Evolutionary conservation across 2,888 invertebrate species (phyloP).

Genomic region (Nematopogon swammerdamellus): DNA sequence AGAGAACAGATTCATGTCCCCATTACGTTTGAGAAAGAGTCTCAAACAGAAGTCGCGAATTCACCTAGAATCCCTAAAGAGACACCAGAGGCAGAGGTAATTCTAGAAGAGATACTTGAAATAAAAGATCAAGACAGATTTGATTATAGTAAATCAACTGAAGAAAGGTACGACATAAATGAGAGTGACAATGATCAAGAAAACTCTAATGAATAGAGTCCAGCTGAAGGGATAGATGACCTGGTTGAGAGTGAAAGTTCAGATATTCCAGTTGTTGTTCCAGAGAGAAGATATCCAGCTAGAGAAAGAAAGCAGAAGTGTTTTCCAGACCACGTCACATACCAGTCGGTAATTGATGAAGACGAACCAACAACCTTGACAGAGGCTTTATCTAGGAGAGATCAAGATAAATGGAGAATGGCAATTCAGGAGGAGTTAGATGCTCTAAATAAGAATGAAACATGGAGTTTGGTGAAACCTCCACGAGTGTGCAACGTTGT

Average conservation of each 20-base stretch:
- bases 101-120: neutral
- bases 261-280: neutral
- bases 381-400: no score
- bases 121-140: neutral
- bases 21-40: neutral
- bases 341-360: constrained; percentile 29
- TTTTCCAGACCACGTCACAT: neutral
- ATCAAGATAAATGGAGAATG: no score
- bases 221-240: neutral
- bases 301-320: neutral
- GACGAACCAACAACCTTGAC: constrained; percentile 16
- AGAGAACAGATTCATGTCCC: neutral
- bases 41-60: no score
- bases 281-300: neutral
- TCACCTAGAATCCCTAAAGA: no score
- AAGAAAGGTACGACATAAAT: neutral
- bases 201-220: neutral
- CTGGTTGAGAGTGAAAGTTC: neutral
- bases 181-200: neutral
- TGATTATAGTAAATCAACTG: neutral
- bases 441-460: no score
- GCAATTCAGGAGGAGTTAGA: no score
- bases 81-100: neutral
- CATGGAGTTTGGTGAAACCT: no score
- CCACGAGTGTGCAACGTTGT: no score